Evolutionary conservation across 2,888 invertebrate genomes (phyloP), one percentile per base, ranked within the genome.

Genomic region (Oasisia sp.): DNA sequence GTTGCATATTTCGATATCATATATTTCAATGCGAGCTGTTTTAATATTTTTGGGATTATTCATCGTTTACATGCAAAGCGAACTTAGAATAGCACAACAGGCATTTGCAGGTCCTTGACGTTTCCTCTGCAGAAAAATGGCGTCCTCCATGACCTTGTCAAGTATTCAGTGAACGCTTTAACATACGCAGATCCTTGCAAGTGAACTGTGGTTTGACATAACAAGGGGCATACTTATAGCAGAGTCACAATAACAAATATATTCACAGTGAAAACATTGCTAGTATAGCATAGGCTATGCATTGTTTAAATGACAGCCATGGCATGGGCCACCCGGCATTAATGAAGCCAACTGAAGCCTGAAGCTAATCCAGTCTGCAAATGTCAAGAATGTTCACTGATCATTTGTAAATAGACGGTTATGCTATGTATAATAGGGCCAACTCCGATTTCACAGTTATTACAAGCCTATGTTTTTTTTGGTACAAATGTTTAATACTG

Each of bases 111-210:
- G 74, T 74, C 74, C 74, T 74, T 74, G 74, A 74, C 74, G 74
- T 74, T 74, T 74, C 74, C 74, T 74, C 74, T 74, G 27, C 74
- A 74, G 74, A 74, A 92, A 92, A 90, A 92, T 92, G 92, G 92
- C 92, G 92, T 92, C 92, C 92, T 90, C 56, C 92, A 92, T 92
- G 92, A 92, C 92, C 92, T 92, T 92, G 92, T 74, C 3, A 74
- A 74, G 74, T 74, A n/a, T 74, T 74, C 74, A 74, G 19, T 74
- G 74, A 74, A 27, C 5, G 74, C 27, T 27, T 19, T 74, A 74
- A 74, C 4, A 74, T 74, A 27, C 27, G 27, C 74, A n/a, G 0
- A 27, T 74, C 27, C 27, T 27, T 74, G 74, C 74, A 5, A 74
- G 74, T 27, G 74, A 74, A 74, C 27, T 19, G 74, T 74, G 27